A percentile compares a stretch with the other conserved stretches of the same genome.
Evolutionary conservation across 2,113 vertebrate species (phyloP).

Genomic region (Stegastes partitus): DNA sequence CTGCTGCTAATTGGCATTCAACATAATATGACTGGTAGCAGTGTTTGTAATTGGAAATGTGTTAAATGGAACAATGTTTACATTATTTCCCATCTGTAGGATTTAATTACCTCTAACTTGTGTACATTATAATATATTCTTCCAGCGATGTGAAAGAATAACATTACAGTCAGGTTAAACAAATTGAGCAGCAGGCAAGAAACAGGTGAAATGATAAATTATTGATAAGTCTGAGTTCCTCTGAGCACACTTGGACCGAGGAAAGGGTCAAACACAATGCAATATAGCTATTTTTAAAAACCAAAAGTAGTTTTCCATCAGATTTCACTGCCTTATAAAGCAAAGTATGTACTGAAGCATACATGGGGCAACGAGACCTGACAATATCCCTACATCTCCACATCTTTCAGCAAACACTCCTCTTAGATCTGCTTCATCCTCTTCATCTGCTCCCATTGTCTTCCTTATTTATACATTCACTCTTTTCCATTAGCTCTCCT

Average conservation of each 20-base stretch:
- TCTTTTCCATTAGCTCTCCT: not conserved
- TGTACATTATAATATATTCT: too few species aligned
- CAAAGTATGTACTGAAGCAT: too few species aligned
- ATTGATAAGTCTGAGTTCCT: not conserved
- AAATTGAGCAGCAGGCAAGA: not conserved
- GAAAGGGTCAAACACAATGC: not conserved
- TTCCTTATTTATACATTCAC: not conserved
- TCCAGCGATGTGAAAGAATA: too few species aligned
- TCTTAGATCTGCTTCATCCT: not conserved
- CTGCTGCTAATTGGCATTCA: slow-evolving; percentile 10
- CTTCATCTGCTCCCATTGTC: not conserved
- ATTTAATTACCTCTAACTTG: too few species aligned
- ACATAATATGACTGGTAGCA: not conserved
- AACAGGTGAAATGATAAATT: too few species aligned
- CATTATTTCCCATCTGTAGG: not conserved
- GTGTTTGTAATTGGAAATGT: not conserved
- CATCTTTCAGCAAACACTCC: too few species aligned
- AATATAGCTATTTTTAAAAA: not conserved
- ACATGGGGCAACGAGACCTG: too few species aligned
- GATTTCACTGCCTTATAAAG: too few species aligned
- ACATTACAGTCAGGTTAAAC: too few species aligned
- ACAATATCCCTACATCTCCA: too few species aligned
- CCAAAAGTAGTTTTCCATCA: not conserved
- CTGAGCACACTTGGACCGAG: not conserved
- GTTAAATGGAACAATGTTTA: not conserved